Evolutionary conservation across 2,888 invertebrate genomes (phyloP), one percentile per base, ranked within the genome.

Genomic region (Acleris literana): DNA sequence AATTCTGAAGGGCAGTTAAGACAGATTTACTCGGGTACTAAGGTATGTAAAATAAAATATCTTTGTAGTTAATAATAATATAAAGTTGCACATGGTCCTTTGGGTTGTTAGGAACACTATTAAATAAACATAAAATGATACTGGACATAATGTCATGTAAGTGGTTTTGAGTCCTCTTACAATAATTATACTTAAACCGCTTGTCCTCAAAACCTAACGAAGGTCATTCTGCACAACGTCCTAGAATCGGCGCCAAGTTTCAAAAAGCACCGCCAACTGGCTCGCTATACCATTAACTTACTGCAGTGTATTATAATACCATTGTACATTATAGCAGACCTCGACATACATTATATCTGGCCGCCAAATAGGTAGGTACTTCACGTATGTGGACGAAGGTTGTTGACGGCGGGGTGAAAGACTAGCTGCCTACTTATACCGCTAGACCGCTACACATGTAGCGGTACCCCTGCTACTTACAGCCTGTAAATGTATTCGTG

Each of bases 301-400:
- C 59, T 59, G 59, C 59, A 59, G 59, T 33, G 20, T 25, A n/a
- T n/a, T 25, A 56, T 44, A 56, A 33, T 11, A 33, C 33, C 33
- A 29, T 48, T 29, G 11, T 44, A 29, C 57, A 17, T 29, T 48
- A 48, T 44, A 48, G 57, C 57, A 46, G 57, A 48, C 57, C 48
- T 57, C 57, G 57, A 57, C 55, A 63, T 56, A 43, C 29, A 46
- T 54, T 54, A 54, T 54, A 54, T 54, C 44, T 57, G 44, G 44
- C 44, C 44, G 57, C 44, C n/a, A 57, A 46, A 57, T 44, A n/a
- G n/a, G n/a, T n/a, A n/a, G n/a, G n/a, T n/a, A 57, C 22, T 44
- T 54, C 54, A 54, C 33, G 54, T 33, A 18, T 54, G 29, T 33
- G 33, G 54, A 54, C 33, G 54, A 54, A 54, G 54, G 54, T 54